Conservation (phyloP, 2,113 vertebrate species). For the Dicrurus megarhynchus region DNA sequence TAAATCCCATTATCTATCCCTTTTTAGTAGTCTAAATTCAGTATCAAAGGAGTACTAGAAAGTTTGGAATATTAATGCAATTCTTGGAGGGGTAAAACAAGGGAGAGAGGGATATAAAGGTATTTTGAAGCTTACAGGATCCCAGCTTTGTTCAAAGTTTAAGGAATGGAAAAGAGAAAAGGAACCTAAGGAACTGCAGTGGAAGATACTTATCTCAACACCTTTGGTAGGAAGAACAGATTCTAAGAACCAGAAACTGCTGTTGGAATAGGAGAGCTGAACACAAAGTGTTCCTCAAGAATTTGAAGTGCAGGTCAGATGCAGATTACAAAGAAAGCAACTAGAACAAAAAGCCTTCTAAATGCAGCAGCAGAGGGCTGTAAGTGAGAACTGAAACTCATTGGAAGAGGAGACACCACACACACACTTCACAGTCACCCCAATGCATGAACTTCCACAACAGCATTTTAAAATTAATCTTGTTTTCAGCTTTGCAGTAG, state of each 20-base stretch:
- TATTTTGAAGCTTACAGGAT: not conserved
- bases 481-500: not conserved
- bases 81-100: not conserved
- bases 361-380: not conserved
- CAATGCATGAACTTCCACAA: not conserved
- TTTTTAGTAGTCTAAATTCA: not conserved
- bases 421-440: not conserved
- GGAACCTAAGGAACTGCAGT: not conserved
- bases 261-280: not conserved
- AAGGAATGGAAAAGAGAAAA: not conserved
- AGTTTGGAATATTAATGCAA: not conserved
- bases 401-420: not conserved
- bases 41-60: not conserved
- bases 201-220: not conserved
- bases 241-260: not conserved
- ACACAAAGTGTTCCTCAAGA: not conserved
- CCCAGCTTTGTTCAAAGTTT: not conserved
- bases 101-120: not conserved
- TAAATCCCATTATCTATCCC: not conserved
- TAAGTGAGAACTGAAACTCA: not conserved
- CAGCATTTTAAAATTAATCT: not conserved
- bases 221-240: not conserved
- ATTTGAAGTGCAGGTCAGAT: not conserved
- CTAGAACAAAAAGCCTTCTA: not conserved
- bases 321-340: not conserved